Base-by-base conservation (phyloP, 2,113 vertebrate genomes). In the Cololabis saira region DNA sequence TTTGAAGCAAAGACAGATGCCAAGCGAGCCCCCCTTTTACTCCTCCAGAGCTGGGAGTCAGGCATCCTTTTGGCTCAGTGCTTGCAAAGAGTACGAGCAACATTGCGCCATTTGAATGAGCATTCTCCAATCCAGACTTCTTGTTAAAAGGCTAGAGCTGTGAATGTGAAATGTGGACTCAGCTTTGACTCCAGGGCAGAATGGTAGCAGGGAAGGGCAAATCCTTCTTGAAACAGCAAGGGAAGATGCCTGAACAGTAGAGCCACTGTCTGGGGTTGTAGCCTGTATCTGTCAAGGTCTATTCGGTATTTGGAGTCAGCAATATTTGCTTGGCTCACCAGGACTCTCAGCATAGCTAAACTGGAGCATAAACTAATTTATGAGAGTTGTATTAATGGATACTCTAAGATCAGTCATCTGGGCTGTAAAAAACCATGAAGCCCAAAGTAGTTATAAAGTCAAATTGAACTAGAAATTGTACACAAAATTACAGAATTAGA, bases 311-410 rank as follows among this genome's bases (percentile, higher is more conserved):
- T 77, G 3, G 61, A 67, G 71, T 74, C 71, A 69, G 63, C 63
- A 63, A 76, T 30, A 48, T 53, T 59, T 71, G 80, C 74, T 30
- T 43, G 62, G 69, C 74, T 80, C 83, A 79, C 78, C 84, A 84
- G 66, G 40, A 15, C 61, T 45, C 53, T 67, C 49, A 21, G 44
- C 48, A 41, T 51, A 59, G 81, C 64, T 74, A 66, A 72, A 76
- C 49, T 67, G 66, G 70, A 77, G 76, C 59, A 27, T 71, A 63
- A 83, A 72, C 75, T 40, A 18, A 85, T 85, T 69, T 80, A 47
- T 55, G 24, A 40, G 57, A 56, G 51, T 48, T 67, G 69, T 37
- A 67, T 55, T 76, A 61, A 73, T 82, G 73, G 57, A 55, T 53
- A 41, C 7, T 53, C 78, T 64, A 14, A 80, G 52, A 78, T 76